Conservation (phyloP, 1,140 invertebrate species). For the Globodera rostochiensis region DNA sequence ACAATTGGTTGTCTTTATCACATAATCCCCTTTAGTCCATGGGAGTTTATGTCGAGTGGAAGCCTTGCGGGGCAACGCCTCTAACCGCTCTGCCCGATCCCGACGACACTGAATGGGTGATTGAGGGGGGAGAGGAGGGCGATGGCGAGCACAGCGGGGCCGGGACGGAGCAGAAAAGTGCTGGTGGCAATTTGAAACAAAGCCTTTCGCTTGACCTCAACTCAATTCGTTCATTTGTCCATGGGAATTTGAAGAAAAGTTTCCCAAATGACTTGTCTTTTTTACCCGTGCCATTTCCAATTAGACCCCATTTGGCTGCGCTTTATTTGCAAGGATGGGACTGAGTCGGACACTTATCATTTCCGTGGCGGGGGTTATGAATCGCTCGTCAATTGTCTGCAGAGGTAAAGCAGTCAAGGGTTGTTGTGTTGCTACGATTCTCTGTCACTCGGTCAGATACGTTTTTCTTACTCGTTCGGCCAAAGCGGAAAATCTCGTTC, state of each 20-base stretch:
- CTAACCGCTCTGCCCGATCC: conserved; percentile 22
- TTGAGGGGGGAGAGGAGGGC: conserved; percentile 42
- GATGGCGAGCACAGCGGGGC: conserved; percentile 2
- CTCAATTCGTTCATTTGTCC: conserved; percentile 49
- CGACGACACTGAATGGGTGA: conserved; percentile 49
- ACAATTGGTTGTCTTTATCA: conserved; percentile 5
- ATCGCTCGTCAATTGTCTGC: conserved; percentile 46
- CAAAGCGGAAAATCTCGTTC: conserved; percentile 53
- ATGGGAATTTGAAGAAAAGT: conserved; percentile 44
- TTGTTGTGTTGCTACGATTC: not conserved
- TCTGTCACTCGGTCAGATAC: conserved; percentile 32
- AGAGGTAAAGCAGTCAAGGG: conserved; percentile 27
- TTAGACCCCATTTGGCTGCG: conserved; percentile 42
- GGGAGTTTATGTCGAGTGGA: conserved; percentile 53
- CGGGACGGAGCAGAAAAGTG: not conserved
- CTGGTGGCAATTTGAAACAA: conserved; percentile 30
- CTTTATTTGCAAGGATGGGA: conserved; percentile 57
- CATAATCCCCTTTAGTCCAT: conserved; percentile 34
- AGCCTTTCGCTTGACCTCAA: conserved; percentile 47
- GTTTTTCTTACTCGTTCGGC: conserved; percentile 41
- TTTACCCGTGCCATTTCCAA: conserved; percentile 7
- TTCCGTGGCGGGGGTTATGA: conserved; percentile 50
- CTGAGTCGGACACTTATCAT: conserved; percentile 42
- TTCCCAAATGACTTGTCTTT: not conserved
- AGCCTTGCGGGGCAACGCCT: conserved; percentile 37